Conservation (phyloP, 1,140 invertebrate genomes). For the Acarapis woodi region DNA sequence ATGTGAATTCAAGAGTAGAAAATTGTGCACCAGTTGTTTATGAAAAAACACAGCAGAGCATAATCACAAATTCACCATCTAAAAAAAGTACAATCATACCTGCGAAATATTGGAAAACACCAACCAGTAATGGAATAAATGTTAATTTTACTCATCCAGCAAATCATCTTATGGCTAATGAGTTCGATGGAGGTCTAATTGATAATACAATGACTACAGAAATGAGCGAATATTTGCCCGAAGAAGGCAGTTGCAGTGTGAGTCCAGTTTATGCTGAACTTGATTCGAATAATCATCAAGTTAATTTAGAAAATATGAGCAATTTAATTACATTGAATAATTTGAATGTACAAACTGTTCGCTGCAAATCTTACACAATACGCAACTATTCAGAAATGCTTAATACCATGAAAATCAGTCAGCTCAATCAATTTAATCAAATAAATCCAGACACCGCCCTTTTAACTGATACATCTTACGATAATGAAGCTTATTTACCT, state of each 20-base stretch:
- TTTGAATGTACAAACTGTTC: not conserved
- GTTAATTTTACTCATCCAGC: not conserved
- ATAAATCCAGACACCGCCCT: conserved; percentile 7
- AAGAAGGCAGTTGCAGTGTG: conserved; percentile 9
- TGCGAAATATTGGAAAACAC: conserved; percentile 8
- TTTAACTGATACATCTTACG: conserved; percentile 8
- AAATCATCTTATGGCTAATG: not conserved
- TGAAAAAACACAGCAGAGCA: conserved; percentile 10
- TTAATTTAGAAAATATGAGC: not conserved
- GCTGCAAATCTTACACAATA: conserved; percentile 8
- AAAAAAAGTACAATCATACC: conserved; percentile 8
- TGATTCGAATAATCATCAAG: conserved; percentile 3
- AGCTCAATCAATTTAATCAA: conserved; percentile 5
- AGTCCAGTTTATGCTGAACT: conserved; percentile 11
- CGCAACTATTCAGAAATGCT: conserved; percentile 9
- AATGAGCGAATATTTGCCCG: conserved; percentile 6
- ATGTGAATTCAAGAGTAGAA: not conserved
- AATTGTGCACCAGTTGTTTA: conserved; percentile 7
- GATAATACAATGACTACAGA: not conserved
- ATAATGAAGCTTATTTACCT: conserved; percentile 10
- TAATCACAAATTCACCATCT: conserved; percentile 7
- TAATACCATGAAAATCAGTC: conserved; percentile 4
- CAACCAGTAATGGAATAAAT: conserved; percentile 1
- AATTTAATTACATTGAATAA: not conserved
- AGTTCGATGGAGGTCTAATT: not conserved